These are phyloP conservation scores for Lordiphosa stackelbergi DNA, from an alignment of 1,140 invertebrate genomes.

Conservation along the genomic window DNA sequence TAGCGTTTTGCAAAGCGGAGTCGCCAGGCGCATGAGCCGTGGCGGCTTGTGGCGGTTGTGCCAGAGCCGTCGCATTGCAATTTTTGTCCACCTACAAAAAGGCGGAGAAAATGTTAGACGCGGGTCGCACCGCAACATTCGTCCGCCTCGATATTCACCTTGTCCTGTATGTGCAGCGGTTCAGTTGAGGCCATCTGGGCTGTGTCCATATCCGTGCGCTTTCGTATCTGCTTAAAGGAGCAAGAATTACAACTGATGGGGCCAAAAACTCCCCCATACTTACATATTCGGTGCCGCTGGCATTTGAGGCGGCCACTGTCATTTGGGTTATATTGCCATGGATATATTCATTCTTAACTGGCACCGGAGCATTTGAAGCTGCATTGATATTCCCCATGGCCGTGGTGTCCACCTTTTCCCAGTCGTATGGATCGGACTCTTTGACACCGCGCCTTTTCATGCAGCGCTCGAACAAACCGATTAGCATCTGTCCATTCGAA, in stretches of 20 bases:
- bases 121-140: neutral
- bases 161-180: conserved; percentile 71
- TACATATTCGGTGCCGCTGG: conserved; percentile 74
- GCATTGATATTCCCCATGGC: conserved; percentile 39
- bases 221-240: conserved; percentile 39
- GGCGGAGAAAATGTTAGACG: neutral
- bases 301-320: conserved; percentile 75
- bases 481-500: conserved; percentile 82
- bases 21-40: conserved; percentile 44
- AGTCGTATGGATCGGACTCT: conserved; percentile 94
- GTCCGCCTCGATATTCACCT: conserved; percentile 32
- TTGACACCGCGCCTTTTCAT: conserved; percentile 95
- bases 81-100: conserved; percentile 81
- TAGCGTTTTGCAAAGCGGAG: conserved; percentile 9
- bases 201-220: conserved; percentile 67
- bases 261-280: conserved; percentile 7
- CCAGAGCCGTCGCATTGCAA: conserved; percentile 82
- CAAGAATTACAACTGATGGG: neutral
- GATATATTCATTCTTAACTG: conserved; percentile 67
- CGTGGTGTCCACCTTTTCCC: conserved; percentile 86
- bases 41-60: conserved; percentile 1
- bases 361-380: conserved; percentile 35
- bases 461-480: conserved; percentile 92
- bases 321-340: conserved; percentile 78
- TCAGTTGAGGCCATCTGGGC: conserved; percentile 68